Evolutionary conservation across 2,888 invertebrate species (phyloP).

Genomic region (Prionchulus punctatus): DNA sequence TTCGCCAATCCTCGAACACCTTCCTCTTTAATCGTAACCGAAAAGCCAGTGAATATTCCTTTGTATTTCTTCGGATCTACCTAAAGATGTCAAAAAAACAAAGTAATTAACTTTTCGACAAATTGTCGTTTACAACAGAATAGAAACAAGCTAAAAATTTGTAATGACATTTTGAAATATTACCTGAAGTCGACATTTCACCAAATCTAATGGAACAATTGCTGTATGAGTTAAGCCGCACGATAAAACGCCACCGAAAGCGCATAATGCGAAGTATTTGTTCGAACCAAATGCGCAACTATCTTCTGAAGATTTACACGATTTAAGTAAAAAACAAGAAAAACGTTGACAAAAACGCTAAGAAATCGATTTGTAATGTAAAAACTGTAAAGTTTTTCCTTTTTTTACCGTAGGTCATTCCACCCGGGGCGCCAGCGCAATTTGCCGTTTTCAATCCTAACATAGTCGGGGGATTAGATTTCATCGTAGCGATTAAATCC

Average conservation of each 20-base stretch:
- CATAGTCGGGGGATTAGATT: no score
- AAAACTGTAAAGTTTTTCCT: no score
- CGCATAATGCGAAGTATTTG: constrained; percentile 75
- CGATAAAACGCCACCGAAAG: constrained; percentile 65
- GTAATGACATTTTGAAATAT: not conserved
- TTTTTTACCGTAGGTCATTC: no score
- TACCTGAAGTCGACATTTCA: constrained; percentile 70
- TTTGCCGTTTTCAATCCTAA: no score
- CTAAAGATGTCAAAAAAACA: constrained; percentile 18
- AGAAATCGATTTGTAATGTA: no score
- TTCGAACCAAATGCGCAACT: constrained; percentile 46
- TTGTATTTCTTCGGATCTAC: constrained; percentile 85
- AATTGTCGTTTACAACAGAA: not conserved
- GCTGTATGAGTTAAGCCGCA: constrained; percentile 66
- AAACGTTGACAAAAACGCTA: no score
- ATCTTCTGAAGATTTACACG: no score
- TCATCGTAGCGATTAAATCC: no score
- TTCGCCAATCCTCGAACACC: constrained; percentile 64
- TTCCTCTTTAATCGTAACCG: constrained; percentile 64
- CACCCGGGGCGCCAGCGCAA: no score
- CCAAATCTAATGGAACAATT: constrained; percentile 78
- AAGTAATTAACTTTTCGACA: not conserved
- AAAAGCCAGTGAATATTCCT: constrained; percentile 58
- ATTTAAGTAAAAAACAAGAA: no score
- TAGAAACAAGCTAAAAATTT: not conserved